Conservation (phyloP, 2,888 invertebrate genomes). For the Rhorus exstirpatorius region DNA sequence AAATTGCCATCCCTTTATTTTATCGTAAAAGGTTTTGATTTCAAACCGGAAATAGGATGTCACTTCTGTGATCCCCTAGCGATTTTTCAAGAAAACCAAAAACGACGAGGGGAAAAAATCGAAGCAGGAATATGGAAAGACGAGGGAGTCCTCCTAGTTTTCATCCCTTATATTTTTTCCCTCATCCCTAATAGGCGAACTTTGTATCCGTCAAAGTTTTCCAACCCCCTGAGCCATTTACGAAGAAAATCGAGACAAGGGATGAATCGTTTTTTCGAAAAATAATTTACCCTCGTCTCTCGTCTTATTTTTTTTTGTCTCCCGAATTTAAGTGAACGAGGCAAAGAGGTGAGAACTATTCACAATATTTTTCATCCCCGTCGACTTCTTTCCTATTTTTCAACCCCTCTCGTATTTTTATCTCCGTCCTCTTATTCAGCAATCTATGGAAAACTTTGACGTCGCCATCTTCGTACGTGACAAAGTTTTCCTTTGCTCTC, state of each 20-base stretch:
- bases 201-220: slow-evolving; percentile 52
- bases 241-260: slow-evolving; percentile 11
- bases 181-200: slow-evolving; percentile 25
- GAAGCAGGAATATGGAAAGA: too few species aligned
- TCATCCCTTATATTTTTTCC: slow-evolving; percentile 1
- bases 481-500: slow-evolving; percentile 48
- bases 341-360: slow-evolving; percentile 42
- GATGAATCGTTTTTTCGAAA: slow-evolving; percentile 1
- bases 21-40: too few species aligned
- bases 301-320: not conserved
- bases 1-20: too few species aligned
- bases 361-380: slow-evolving; percentile 50
- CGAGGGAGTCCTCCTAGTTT: not conserved
- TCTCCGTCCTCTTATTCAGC: slow-evolving; percentile 12
- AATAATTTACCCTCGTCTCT: slow-evolving; percentile 29
- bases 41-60: too few species aligned
- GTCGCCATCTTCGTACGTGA: slow-evolving; percentile 49
- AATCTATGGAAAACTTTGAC: slow-evolving; percentile 31
- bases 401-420: slow-evolving; percentile 34
- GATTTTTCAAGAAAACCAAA: slow-evolving; percentile 13
- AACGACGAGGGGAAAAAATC: slow-evolving; percentile 1
- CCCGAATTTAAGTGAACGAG: not conserved
- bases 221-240: slow-evolving; percentile 30
- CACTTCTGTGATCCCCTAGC: slow-evolving; percentile 29
- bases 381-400: not conserved